Conservation (phyloP, 2,113 vertebrate species). For the Pterocles orientalis region DNA sequence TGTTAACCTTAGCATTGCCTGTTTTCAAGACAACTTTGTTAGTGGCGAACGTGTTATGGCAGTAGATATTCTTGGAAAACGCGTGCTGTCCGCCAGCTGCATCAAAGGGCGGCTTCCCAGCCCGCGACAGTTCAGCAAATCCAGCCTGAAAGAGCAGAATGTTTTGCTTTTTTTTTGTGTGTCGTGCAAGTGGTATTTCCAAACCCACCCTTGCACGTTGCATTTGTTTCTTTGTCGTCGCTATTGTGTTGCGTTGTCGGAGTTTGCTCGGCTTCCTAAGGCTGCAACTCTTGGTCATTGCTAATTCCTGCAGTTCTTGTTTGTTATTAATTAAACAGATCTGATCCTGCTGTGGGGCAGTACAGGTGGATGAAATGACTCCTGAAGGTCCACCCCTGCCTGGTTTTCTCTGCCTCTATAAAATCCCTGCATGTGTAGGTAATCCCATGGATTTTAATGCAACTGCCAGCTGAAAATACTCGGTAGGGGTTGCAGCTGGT, state of each 20-base stretch:
- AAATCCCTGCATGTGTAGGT: background rate
- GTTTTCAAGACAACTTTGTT: background rate
- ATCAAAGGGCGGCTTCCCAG: background rate
- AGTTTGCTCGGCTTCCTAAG: background rate
- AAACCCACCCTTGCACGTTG: background rate
- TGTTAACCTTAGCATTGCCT: background rate
- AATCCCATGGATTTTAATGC: background rate
- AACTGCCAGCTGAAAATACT: background rate
- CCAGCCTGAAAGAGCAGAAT: background rate
- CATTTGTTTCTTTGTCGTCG: background rate
- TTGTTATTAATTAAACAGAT: background rate
- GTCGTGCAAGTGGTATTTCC: background rate
- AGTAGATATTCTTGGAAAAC: background rate
- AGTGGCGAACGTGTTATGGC: background rate
- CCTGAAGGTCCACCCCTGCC: background rate
- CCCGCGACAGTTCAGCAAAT: background rate
- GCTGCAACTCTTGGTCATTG: background rate
- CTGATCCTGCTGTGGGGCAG: background rate
- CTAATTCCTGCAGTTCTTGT: background rate
- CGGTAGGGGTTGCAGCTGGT: no score
- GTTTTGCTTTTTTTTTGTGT: background rate
- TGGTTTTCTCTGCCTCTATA: background rate
- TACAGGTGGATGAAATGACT: background rate
- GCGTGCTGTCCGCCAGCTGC: accelerated
- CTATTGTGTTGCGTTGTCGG: background rate